Evolutionary conservation across 1,140 invertebrate species (phyloP), one percentile per base, ranked within the genome.

Genomic region (Drosophila nasuta): DNA sequence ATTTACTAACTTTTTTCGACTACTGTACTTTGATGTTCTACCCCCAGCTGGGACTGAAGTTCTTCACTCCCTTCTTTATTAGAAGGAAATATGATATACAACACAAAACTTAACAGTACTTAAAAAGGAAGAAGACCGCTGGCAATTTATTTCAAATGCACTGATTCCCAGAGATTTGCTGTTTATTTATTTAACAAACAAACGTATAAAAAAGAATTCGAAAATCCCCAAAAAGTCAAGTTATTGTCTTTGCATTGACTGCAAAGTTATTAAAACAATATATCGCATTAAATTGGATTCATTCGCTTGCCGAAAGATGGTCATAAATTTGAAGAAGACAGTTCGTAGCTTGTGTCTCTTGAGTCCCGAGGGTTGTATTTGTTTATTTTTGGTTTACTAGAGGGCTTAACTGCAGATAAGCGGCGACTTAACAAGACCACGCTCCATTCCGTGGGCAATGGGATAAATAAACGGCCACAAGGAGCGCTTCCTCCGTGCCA

Each of bases 361-460:
- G 7, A 59, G 38, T 41, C 56, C 63, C 54, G 63, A 76, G 85
- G 85, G 85, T 83, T 85, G 81, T 35, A 67, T 83, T 77, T 89
- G 72, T 89, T 89, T 88, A 75, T 81, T 89, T 25, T 87, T 74
- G 86, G 56, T 67, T 88, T 77, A 62, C 81, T 77, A 51, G 51
- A 68, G 79, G 82, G 56, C 59, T 91, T 81, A 79, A 75, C 66
- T 75, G 62, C 52, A 74, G 77, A 91, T 91, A 83, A 91, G 71
- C 81, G 68, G 46, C 38, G 72, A 75, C 72, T 91, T 91, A 73
- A 83, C 80, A 75, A 81, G 75, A 81, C 82, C 85, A 58, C 54
- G 35, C 54, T 57, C 72, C 73, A 72, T 67, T 57, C 46, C 48
- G 28, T 51, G 63, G 60, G 45, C 73, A 62, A 63, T 43, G 52